Percentiles rank a stretch among this genome's conserved stretches.
Evolutionary conservation across 2,113 vertebrate genomes (phyloP).

Genomic region (Cygnus atratus): DNA sequence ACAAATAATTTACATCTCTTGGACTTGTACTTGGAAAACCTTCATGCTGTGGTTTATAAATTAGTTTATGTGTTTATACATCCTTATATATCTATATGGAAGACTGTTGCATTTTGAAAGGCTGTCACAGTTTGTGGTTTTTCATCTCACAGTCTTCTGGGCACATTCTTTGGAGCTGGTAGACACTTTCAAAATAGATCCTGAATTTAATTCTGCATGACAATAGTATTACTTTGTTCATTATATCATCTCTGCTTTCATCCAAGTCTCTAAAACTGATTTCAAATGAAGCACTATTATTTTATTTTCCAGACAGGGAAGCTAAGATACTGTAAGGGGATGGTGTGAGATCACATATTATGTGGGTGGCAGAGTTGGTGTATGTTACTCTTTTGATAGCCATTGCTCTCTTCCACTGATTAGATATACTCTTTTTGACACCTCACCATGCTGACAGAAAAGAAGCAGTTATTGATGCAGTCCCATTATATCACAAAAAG

Average conservation of each 20-base stretch:
- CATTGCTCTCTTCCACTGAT: not conserved
- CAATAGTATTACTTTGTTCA: not conserved
- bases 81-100: not conserved
- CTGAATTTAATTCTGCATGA: not conserved
- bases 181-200: not conserved
- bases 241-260: not conserved
- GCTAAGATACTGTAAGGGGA: not conserved
- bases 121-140: not conserved
- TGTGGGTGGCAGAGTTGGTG: not conserved
- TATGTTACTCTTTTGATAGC: not conserved
- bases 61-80: not conserved
- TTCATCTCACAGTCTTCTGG: not conserved
- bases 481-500: constrained; percentile 13
- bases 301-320: not conserved
- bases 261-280: not conserved
- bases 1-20: not conserved
- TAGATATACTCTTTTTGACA: not conserved
- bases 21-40: not conserved
- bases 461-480: not conserved
- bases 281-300: not conserved
- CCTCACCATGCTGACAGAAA: not conserved
- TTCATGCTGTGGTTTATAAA: not conserved
- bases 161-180: not conserved
- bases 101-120: not conserved
- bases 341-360: not conserved